Evolutionary conservation across 1,140 invertebrate genomes (phyloP).

Genomic region (Neodiprion lecontei): DNA sequence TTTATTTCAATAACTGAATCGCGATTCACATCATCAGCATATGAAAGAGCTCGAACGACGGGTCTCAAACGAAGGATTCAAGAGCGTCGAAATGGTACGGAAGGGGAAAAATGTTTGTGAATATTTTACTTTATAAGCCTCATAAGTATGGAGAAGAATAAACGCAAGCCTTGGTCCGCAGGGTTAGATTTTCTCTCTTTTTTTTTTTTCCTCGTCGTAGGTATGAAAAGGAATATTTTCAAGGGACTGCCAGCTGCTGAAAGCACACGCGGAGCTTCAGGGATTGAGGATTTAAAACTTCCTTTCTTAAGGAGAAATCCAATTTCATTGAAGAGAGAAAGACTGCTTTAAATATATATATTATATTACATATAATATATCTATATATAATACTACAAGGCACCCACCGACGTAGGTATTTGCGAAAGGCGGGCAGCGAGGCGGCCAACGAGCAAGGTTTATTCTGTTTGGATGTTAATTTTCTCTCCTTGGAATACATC

Average conservation of each 20-base stretch:
- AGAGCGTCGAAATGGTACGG: background rate
- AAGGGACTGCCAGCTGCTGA: too few relatives aligned
- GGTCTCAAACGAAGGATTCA: slow-evolving; percentile 1
- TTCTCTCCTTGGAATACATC: background rate
- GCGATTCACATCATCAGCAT: background rate
- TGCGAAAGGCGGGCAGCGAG: too few relatives aligned
- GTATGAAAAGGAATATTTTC: too few relatives aligned
- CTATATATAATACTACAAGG: too few relatives aligned
- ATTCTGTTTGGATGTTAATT: background rate
- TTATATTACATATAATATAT: too few relatives aligned
- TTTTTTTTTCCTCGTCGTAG: too few relatives aligned
- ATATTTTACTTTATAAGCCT: background rate
- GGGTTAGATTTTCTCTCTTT: too few relatives aligned
- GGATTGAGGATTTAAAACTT: too few relatives aligned
- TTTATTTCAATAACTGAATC: background rate
- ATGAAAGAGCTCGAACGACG: background rate
- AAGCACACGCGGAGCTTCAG: too few relatives aligned
- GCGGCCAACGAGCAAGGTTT: too few relatives aligned
- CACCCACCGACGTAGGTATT: too few relatives aligned
- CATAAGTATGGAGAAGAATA: background rate
- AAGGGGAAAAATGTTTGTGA: background rate
- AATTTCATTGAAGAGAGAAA: background rate
- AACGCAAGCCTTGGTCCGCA: background rate
- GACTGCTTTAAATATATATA: too few relatives aligned
- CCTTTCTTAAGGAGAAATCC: background rate